These are phyloP conservation scores for Bombus terrestris DNA, from an alignment of 1,140 invertebrate species.

Conservation along the genomic window DNA sequence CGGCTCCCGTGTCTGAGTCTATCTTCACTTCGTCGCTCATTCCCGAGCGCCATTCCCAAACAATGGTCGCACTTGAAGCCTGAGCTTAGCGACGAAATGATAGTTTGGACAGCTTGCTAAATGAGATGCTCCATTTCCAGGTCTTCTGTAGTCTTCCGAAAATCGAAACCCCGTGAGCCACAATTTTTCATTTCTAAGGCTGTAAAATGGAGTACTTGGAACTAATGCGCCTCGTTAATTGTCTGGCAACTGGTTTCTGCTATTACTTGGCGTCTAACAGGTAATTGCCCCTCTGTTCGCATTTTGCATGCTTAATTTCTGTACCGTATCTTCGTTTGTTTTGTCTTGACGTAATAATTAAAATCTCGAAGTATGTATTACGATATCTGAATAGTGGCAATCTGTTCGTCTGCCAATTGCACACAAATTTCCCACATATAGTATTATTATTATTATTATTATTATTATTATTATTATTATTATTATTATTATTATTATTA, in stretches of 20 bases:
- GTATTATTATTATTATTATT: too few species aligned
- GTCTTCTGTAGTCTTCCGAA: slow-evolving; percentile 60
- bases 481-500: too few species aligned
- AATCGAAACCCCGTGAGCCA: slow-evolving; percentile 60
- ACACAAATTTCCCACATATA: background rate
- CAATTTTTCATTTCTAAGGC: slow-evolving; percentile 62
- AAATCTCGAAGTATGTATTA: background rate
- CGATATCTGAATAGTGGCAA: background rate
- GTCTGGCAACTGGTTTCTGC: slow-evolving; percentile 46
- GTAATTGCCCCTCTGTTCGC: slow-evolving; percentile 20
- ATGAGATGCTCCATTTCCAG: slow-evolving; percentile 72
- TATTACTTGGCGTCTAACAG: slow-evolving; percentile 17
- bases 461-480: too few species aligned
- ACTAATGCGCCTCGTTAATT: slow-evolving; percentile 51
- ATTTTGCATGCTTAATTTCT: background rate
- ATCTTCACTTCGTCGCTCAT: slow-evolving; percentile 70
- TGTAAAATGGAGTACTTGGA: slow-evolving; percentile 50
- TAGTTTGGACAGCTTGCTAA: slow-evolving; percentile 76
- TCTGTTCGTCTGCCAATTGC: background rate
- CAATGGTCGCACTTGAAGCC: slow-evolving; percentile 75
- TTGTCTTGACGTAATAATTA: background rate
- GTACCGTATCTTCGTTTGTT: background rate
- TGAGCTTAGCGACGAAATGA: slow-evolving; percentile 71
- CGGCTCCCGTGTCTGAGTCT: slow-evolving; percentile 70
- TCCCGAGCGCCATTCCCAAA: slow-evolving; percentile 73